phyloP scores from a whole-genome alignment of 2,888 invertebrate genomes.

The Phasia obesa region DNA sequence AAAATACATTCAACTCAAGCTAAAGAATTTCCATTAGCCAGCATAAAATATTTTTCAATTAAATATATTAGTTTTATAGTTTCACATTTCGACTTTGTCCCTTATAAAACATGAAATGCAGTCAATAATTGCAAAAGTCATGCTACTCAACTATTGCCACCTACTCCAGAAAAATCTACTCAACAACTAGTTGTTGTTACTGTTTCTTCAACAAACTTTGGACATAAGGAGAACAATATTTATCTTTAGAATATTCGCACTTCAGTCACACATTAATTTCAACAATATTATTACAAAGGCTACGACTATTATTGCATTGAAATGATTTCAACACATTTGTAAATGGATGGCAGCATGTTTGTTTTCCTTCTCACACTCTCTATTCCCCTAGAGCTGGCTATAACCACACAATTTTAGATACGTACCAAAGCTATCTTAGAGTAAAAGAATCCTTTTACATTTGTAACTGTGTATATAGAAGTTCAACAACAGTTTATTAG shows the following conservation, averaged over 20 bases:
- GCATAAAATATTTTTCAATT: conserved; percentile 14
- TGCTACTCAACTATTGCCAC: conserved; percentile 4
- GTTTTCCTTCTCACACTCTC: neutral
- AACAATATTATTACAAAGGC: conserved; percentile 51
- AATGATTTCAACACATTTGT: conserved; percentile 33
- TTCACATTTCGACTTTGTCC: neutral
- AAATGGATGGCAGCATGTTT: neutral
- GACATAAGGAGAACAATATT: conserved; percentile 1
- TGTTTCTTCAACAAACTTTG: conserved; percentile 5
- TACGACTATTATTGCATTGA: conserved; percentile 39
- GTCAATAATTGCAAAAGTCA: conserved; percentile 45
- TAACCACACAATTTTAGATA: conserved; percentile 37
- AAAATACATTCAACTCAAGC: no score
- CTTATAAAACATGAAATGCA: neutral
- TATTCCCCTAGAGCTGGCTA: neutral
- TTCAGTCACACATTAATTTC: conserved; percentile 48
- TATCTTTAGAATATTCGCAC: conserved; percentile 8
- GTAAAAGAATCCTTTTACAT: neutral
- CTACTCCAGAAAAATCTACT: neutral
- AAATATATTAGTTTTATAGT: conserved; percentile 3
- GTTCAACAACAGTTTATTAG: conserved; percentile 52
- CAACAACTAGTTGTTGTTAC: neutral
- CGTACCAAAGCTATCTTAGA: neutral
- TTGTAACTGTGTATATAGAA: neutral
- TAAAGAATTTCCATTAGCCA: neutral